These are phyloP conservation scores for Sorex araneus DNA, from an alignment of 2,113 vertebrate genomes.

Conservation along the genomic window DNA sequence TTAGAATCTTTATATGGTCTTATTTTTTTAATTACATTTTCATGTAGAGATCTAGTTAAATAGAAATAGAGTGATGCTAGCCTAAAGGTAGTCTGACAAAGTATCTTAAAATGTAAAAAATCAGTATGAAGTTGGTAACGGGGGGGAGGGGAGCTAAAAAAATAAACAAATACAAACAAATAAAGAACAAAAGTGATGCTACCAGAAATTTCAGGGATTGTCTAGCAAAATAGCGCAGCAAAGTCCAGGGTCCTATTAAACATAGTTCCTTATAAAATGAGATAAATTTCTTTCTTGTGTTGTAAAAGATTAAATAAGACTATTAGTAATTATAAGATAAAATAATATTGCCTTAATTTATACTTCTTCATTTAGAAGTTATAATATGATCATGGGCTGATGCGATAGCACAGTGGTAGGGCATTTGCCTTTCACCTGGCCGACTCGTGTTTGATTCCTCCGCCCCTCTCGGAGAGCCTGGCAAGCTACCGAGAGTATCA, in stretches of 20 bases:
- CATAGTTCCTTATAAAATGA: slow-evolving; percentile 22
- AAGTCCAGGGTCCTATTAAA: not conserved
- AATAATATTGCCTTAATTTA: not conserved
- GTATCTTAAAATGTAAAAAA: not conserved
- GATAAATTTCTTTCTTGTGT: slow-evolving; percentile 14
- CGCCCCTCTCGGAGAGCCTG: no score
- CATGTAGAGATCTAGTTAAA: no score
- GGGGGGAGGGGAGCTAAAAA: not conserved
- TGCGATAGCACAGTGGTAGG: no score
- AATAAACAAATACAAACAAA: not conserved
- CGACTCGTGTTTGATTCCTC: no score
- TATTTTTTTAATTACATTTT: no score
- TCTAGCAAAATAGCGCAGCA: not conserved
- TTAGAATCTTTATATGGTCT: not conserved
- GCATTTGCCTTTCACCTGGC: no score
- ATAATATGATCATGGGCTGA: not conserved
- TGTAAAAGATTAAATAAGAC: not conserved
- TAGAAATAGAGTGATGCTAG: no score
- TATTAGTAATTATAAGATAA: not conserved
- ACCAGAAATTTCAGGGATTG: not conserved
- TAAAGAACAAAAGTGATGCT: not conserved
- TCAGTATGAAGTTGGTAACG: not conserved
- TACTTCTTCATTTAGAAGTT: slow-evolving; percentile 15
- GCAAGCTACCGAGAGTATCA: no score
- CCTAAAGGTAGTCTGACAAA: no score